Base-by-base conservation (phyloP, 2,797 vertebrate species). In the Pseudotriccus pelzelni region DNA sequence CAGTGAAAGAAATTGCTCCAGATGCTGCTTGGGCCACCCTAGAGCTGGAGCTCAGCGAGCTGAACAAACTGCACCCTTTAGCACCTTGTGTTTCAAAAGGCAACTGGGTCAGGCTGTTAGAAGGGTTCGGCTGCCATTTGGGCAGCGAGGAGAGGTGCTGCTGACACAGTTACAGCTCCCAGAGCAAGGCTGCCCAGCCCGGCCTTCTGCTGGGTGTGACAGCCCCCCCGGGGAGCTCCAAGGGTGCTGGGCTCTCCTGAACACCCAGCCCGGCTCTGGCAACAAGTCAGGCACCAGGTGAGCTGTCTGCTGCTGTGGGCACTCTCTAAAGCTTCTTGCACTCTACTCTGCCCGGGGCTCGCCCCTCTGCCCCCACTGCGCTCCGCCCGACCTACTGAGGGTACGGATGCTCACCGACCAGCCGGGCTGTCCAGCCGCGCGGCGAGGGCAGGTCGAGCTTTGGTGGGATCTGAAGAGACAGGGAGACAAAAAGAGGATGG, bases 371-470 rank as follows among this genome's bases (percentile, higher is more conserved):
- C 52, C 56, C 18, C 86, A 36, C 88, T 83, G 64, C 13, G 15
- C 84, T 89, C 80, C 78, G 67, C 89, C 87, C 72, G 30, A 76
- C 59, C 92, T 55, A 56, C 64, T 24, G 70, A 83, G 79, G 90
- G 76, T 77, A 90, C 85, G 77, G 93, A 90, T 92, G 94, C 94
- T 96, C 94, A 96, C 94, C 92, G 44, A 92, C 90, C 95, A 84
- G 94, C 78, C 86, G 75, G 81, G 77, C 81, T 69, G 84, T 93
- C 92, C 95, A 55, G 81, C 89, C 64, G 90, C 41, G 66, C 23
- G 80, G 77, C 87, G 69, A 89, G 70, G 75, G 84, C 82, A 52
- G 90, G 28, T 80, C 89, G 84, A 89, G 72, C 36, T 93, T 72
- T 63, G 92, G 75, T 84, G 49, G 72, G 63, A 92, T 89, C 95